A percentile compares a stretch with the other conserved stretches of the same genome.
These are phyloP conservation scores for Leucoraja erinaceus DNA, from an alignment of 2,113 vertebrate species.

Conservation along the genomic window DNA sequence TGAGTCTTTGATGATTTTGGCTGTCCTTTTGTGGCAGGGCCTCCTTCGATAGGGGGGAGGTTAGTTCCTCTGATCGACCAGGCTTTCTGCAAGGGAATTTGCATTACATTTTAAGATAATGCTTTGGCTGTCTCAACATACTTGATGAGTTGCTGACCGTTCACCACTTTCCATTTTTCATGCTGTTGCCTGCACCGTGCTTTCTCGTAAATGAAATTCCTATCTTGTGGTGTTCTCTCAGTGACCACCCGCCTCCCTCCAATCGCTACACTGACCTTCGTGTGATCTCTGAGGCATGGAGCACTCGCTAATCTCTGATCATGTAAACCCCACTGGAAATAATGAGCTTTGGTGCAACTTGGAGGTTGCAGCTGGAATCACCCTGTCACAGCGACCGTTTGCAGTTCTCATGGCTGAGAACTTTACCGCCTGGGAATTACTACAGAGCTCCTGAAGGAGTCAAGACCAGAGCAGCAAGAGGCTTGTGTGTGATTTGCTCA, in stretches of 20 bases:
- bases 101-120: neutral
- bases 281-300: too few species aligned
- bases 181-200: neutral
- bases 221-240: neutral
- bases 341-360: neutral
- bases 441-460: neutral
- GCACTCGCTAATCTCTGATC: neutral
- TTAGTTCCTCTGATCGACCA: too few species aligned
- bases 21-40: too few species aligned
- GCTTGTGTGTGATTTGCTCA: neutral
- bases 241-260: neutral
- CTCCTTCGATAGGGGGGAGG: too few species aligned
- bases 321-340: neutral
- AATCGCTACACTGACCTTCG: too few species aligned
- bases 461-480: neutral
- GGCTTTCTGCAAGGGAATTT: too few species aligned
- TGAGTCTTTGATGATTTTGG: too few species aligned
- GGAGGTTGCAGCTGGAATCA: neutral
- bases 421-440: neutral
- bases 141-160: neutral
- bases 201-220: neutral
- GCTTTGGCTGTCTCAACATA: neutral
- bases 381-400: neutral
- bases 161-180: neutral
- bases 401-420: neutral